Conservation (phyloP, 2,888 invertebrate species). For the Pocota personata region DNA sequence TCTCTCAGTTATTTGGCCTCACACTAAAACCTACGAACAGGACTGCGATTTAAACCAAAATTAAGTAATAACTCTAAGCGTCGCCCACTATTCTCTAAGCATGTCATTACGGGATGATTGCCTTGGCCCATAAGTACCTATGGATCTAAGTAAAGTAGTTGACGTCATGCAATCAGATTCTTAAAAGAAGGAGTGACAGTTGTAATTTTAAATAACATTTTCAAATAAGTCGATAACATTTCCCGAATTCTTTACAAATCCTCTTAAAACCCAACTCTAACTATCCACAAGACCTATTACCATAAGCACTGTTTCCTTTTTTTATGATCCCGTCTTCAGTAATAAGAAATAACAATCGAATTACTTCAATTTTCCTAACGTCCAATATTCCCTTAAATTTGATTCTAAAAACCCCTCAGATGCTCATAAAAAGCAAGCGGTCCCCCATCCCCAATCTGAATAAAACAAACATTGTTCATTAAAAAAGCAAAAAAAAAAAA, state of each 20-base stretch:
- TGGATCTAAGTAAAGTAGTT: too few relatives aligned
- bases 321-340: background rate
- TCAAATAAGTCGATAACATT: background rate
- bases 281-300: background rate
- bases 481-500: constrained; percentile 27
- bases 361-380: constrained; percentile 23
- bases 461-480: constrained; percentile 54
- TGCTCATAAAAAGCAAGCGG: constrained; percentile 23
- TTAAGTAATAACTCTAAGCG: too few relatives aligned
- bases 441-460: constrained; percentile 3
- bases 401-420: constrained; percentile 20
- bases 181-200: too few relatives aligned
- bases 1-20: too few relatives aligned
- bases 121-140: too few relatives aligned
- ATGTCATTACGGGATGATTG: too few relatives aligned
- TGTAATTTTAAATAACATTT: background rate
- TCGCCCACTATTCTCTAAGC: too few relatives aligned
- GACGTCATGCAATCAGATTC: too few relatives aligned
- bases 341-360: constrained; percentile 48
- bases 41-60: too few relatives aligned
- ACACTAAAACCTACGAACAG: too few relatives aligned
- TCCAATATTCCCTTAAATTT: constrained; percentile 13
- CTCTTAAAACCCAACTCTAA: background rate
- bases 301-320: background rate
- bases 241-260: background rate